These are phyloP conservation scores for Trachelus iudaicus DNA, from an alignment of 2,888 invertebrate genomes.

Conservation along the genomic window DNA sequence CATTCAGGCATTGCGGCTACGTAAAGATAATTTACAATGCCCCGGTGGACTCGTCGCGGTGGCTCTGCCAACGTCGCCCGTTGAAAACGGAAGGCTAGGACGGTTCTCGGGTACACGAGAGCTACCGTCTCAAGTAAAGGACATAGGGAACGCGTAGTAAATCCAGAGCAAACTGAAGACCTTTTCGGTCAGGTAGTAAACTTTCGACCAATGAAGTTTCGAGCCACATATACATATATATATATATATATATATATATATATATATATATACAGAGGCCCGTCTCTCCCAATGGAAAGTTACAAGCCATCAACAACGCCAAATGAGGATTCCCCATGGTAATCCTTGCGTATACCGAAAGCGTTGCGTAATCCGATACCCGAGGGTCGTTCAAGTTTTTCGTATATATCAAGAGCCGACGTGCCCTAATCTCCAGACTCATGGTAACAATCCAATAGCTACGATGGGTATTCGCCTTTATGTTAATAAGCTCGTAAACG, in stretches of 20 bases:
- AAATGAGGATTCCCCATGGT: background rate
- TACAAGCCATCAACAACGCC: no score
- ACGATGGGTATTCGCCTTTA: background rate
- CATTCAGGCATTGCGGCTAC: slow-evolving; percentile 1
- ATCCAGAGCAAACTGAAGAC: background rate
- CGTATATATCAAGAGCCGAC: no score
- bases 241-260: background rate
- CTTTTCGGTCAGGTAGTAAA: no score
- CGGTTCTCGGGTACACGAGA: no score
- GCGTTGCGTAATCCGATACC: background rate
- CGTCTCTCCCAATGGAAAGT: background rate
- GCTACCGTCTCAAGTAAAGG: no score
- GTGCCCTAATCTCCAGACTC: no score
- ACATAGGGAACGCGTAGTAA: background rate
- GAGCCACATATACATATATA: background rate
- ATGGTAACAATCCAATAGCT: background rate
- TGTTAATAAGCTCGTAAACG: background rate
- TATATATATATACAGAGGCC: background rate
- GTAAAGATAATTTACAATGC: slow-evolving; percentile 18
- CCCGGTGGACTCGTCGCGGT: slow-evolving; percentile 9
- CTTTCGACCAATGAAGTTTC: no score
- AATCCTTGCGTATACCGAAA: background rate
- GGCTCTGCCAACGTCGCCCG: background rate
- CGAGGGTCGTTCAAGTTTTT: no score
- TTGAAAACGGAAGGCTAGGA: background rate